A percentile compares a stretch with the other conserved stretches of the same genome.
Conservation (phyloP, 2,113 vertebrate species). For the Hassar affinis region DNA sequence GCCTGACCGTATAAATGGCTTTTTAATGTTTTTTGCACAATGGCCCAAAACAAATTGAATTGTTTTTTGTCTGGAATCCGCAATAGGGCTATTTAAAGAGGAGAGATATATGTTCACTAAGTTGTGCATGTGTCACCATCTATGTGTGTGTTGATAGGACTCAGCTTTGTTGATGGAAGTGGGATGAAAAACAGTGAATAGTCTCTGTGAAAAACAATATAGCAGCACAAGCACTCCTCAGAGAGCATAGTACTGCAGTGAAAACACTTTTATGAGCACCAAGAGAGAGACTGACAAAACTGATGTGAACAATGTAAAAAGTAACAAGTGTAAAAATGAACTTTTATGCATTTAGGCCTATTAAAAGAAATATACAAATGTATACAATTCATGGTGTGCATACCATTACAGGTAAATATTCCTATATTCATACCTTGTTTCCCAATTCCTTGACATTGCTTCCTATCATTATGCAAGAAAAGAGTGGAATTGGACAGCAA, state of each 20-base stretch:
- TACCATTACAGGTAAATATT: neutral
- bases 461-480: too few relatives aligned
- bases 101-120: slow-evolving; percentile 82
- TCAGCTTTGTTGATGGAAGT: slow-evolving; percentile 70
- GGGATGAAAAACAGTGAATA: slow-evolving; percentile 67
- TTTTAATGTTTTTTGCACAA: slow-evolving; percentile 77
- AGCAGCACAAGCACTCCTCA: slow-evolving; percentile 25
- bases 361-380: neutral
- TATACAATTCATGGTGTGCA: neutral
- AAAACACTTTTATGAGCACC: slow-evolving; percentile 38
- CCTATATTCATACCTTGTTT: neutral
- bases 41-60: slow-evolving; percentile 80
- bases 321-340: slow-evolving; percentile 1
- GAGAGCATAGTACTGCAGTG: slow-evolving; percentile 32
- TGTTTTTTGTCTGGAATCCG: slow-evolving; percentile 79
- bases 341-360: neutral
- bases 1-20: slow-evolving; percentile 77
- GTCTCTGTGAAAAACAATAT: slow-evolving; percentile 54
- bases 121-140: slow-evolving; percentile 72
- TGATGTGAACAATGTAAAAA: slow-evolving; percentile 10
- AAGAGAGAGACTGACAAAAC: slow-evolving; percentile 9
- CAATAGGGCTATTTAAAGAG: slow-evolving; percentile 82
- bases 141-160: slow-evolving; percentile 57
- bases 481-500: too few relatives aligned
- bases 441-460: too few relatives aligned